Base-by-base conservation (phyloP, 2,113 vertebrate species). In the Nothocercus nigrocapillus region DNA sequence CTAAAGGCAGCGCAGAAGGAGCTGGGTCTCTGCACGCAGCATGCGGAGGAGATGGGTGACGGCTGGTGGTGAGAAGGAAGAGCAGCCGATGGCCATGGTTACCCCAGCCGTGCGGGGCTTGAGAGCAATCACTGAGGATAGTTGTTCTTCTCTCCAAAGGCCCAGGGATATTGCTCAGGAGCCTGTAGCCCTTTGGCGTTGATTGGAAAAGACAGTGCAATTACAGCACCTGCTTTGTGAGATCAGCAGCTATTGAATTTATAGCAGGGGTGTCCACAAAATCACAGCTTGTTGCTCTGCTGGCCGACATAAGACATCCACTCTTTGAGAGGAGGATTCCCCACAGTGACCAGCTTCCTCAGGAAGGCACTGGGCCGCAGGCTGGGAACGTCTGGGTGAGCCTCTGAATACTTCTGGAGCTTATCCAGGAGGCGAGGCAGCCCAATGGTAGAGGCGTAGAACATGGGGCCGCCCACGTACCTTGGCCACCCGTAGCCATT, bases 381-480 rank as follows among this genome's bases (percentile, higher is more conserved):
- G 21, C 77, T 44, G 2, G 99, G 98, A 69, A 99, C 95, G 30
- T 99, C 98, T 19, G 98, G 98, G 93, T 99, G 97, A 40, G 94
- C 92, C 80, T 96, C 93, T 0, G 98, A 97, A 95, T 99, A 98
- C 58, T 98, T 97, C 92, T 99, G 98, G 95, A 99, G 96, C 89
- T 98, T 98, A 81, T 98, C 97, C 91, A 99, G 95, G 47, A 99
- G 49, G 0, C 5, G 97, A 34, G 97, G 83, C 61, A 99, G 94
- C 10, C 99, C 99, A 21, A 99, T 91, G 6, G 97, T 98, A 68
- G 95, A 89, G 14, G 99, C 99, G 2, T 99, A 98, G 97, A 98
- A 99, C 99, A 99, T 99, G 63, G 99, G 99, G 9, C 99, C 99
- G 0, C 99, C 99, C 9, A 22, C 97, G 94, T 99, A 98, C 85